Evolutionary conservation across 2,888 invertebrate species (phyloP).

Genomic region (Dynastes grantii): DNA sequence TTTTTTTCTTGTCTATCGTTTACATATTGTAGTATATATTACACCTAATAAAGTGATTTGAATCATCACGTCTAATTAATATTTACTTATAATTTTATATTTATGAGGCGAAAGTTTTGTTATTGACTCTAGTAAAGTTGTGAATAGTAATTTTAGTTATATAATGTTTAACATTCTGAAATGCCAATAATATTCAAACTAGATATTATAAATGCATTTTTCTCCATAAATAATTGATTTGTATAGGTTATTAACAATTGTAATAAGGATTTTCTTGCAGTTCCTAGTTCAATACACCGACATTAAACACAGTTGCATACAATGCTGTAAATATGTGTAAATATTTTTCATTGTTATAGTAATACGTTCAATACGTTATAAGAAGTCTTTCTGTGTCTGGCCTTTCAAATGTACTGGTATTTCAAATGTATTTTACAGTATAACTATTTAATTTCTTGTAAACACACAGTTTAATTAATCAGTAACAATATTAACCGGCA

Average conservation of each 20-base stretch:
- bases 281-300: slow-evolving; percentile 36
- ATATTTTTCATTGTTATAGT: too few species aligned
- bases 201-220: slow-evolving; percentile 38
- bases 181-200: slow-evolving; percentile 37
- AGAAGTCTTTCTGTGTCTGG: too few species aligned
- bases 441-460: too few species aligned
- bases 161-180: slow-evolving; percentile 39
- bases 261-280: slow-evolving; percentile 34
- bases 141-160: slow-evolving; percentile 31
- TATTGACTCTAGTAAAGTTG: slow-evolving; percentile 15
- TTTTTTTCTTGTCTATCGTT: neutral
- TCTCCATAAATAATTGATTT: slow-evolving; percentile 24
- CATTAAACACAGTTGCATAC: neutral
- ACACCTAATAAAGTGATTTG: neutral
- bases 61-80: slow-evolving; percentile 20
- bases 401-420: too few species aligned
- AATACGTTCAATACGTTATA: too few species aligned
- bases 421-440: neutral
- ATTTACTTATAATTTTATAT: slow-evolving; percentile 25
- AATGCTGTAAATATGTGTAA: neutral
- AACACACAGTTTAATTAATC: too few species aligned
- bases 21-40: neutral
- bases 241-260: slow-evolving; percentile 22
- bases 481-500: slow-evolving; percentile 14
- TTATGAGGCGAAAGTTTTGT: slow-evolving; percentile 30